Evolutionary conservation across 2,113 vertebrate species (phyloP).

Genomic region (Falco punctatus): DNA sequence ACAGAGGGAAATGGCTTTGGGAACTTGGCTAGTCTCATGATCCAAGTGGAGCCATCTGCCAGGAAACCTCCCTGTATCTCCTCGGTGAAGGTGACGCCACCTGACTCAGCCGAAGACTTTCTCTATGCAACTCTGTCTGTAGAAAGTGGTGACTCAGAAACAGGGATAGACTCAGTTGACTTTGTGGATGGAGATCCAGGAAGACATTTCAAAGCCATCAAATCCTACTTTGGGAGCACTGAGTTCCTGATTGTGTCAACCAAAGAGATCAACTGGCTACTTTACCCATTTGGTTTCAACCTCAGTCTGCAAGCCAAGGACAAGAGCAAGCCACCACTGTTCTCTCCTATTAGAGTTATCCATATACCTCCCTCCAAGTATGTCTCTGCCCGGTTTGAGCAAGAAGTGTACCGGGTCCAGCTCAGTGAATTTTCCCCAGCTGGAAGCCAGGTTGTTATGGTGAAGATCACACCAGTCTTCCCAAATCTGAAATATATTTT

Average conservation of each 20-base stretch:
- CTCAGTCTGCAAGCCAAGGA: conserved; percentile 90
- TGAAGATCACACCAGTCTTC: conserved; percentile 72
- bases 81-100: conserved; percentile 41
- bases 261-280: conserved; percentile 86
- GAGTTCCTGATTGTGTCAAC: conserved; percentile 87
- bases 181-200: conserved; percentile 86
- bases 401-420: conserved; percentile 80
- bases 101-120: conserved; percentile 65
- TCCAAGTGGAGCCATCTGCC: conserved; percentile 82
- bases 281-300: conserved; percentile 86
- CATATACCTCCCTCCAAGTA: conserved; percentile 82
- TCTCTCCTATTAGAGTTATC: conserved; percentile 79
- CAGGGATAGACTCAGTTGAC: conserved; percentile 77
- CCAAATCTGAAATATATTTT: conserved; percentile 84
- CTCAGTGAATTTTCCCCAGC: conserved; percentile 90
- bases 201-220: conserved; percentile 85
- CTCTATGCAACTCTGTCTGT: conserved; percentile 80
- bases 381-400: conserved; percentile 80
- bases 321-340: conserved; percentile 74
- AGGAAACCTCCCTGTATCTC: conserved; percentile 77
- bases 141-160: conserved; percentile 74
- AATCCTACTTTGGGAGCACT: conserved; percentile 75
- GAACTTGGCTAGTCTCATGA: conserved; percentile 82
- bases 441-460: conserved; percentile 83
- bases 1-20: conserved; percentile 86